phyloP scores from a whole-genome alignment of 2,888 invertebrate species.

The Andrena flavipes region DNA sequence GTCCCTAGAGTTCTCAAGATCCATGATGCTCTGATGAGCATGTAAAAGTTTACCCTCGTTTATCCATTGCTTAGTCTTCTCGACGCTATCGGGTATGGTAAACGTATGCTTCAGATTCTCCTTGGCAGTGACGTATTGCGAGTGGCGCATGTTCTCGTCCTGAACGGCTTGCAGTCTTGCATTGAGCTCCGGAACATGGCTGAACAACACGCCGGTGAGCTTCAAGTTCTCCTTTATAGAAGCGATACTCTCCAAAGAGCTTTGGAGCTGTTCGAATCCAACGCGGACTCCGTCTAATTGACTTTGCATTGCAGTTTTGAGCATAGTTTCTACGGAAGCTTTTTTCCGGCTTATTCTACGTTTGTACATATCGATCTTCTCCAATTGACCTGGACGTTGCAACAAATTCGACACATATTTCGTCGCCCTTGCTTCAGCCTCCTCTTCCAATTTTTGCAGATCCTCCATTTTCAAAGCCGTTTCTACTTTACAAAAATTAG shows the following conservation, averaged over 20 bases:
- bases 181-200: conserved; percentile 92
- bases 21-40: conserved; percentile 96
- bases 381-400: conserved; percentile 97
- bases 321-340: conserved; percentile 96
- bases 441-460: conserved; percentile 89
- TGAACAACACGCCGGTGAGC: conserved; percentile 90
- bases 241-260: conserved; percentile 93
- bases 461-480: conserved; percentile 72
- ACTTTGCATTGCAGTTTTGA: conserved; percentile 99
- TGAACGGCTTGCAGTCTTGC: conserved; percentile 93
- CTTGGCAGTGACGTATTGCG: conserved; percentile 98
- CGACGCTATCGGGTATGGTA: conserved; percentile 98
- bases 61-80: conserved; percentile 97
- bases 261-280: conserved; percentile 95
- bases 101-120: conserved; percentile 99
- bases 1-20: conserved; percentile 98
- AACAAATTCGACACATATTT: conserved; percentile 96
- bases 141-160: conserved; percentile 97
- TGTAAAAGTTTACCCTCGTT: conserved; percentile 97
- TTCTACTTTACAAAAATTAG: conserved; percentile 17
- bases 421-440: conserved; percentile 91
- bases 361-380: conserved; percentile 94
- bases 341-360: conserved; percentile 91
- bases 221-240: conserved; percentile 86
- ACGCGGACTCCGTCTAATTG: conserved; percentile 98